Evolutionary conservation across 2,888 invertebrate genomes (phyloP).

Genomic region (Bursaphelenchus okinawaensis): DNA sequence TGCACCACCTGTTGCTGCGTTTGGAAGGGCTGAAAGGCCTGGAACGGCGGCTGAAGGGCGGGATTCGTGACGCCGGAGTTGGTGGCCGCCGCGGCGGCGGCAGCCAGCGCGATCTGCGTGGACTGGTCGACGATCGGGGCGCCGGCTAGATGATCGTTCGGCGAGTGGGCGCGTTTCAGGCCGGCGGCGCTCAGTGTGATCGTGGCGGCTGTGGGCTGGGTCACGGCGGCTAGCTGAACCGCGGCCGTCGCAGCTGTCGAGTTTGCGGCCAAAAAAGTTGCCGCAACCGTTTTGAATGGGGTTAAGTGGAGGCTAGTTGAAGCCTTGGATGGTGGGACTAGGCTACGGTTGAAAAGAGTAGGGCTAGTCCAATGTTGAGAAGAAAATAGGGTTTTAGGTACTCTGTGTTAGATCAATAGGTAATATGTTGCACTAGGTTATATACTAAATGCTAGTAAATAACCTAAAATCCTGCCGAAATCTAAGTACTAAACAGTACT

Average conservation of each 20-base stretch:
- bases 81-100: background rate
- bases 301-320: no score
- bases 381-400: no score
- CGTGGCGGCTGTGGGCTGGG: background rate
- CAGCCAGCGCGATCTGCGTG: background rate
- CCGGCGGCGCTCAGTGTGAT: background rate
- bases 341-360: no score
- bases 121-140: background rate
- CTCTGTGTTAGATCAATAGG: no score
- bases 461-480: no score
- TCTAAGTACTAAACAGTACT: no score
- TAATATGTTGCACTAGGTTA: no score
- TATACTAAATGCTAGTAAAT: no score
- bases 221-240: background rate
- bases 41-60: background rate
- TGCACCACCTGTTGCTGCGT: background rate
- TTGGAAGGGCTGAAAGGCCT: background rate
- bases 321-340: no score
- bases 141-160: background rate
- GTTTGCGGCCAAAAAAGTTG: constrained; percentile 5
- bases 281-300: background rate
- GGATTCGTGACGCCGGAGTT: background rate
- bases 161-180: constrained; percentile 3
- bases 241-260: constrained; percentile 10
- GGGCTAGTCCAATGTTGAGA: no score